Conservation (phyloP, 2,113 vertebrate species). For the Cavia aperea region DNA sequence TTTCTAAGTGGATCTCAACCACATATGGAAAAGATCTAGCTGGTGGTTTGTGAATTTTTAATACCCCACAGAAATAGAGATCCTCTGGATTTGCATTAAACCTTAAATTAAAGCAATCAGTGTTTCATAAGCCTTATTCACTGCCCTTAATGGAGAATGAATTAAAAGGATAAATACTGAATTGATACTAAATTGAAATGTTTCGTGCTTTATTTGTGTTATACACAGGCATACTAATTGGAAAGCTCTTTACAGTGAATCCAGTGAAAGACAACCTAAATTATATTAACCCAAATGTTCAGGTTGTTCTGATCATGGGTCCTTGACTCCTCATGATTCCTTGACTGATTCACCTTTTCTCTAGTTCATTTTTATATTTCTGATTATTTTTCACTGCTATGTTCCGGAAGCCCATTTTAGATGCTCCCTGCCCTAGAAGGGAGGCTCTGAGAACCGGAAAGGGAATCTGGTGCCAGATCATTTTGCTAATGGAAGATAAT, state of each 20-base stretch:
- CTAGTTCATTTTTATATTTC: conserved; percentile 47
- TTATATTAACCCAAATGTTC: conserved; percentile 34
- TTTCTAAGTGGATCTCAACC: not conserved
- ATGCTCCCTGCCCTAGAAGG: conserved; percentile 49
- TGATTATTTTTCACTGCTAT: conserved; percentile 44
- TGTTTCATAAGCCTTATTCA: conserved; percentile 52
- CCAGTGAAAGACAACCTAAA: conserved; percentile 11
- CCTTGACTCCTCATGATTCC: conserved; percentile 10
- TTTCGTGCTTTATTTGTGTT: not conserved
- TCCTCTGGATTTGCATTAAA: conserved; percentile 35
- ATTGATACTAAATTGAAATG: conserved; percentile 17
- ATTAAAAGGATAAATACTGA: conserved; percentile 41
- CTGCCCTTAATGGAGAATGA: conserved; percentile 32
- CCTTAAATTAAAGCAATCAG: conserved; percentile 55
- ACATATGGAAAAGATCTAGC: not conserved
- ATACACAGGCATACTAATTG: conserved; percentile 22
- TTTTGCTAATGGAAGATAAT: conserved; percentile 72
- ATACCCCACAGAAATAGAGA: conserved; percentile 25
- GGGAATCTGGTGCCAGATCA: conserved; percentile 64
- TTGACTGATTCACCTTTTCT: conserved; percentile 45
- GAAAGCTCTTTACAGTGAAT: not conserved
- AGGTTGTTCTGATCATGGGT: conserved; percentile 34
- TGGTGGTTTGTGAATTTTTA: conserved; percentile 17
- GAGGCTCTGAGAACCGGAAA: conserved; percentile 52
- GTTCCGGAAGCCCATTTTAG: conserved; percentile 58